Evolutionary conservation across 2,888 invertebrate species (phyloP).

Genomic region (Apantesis nais): DNA sequence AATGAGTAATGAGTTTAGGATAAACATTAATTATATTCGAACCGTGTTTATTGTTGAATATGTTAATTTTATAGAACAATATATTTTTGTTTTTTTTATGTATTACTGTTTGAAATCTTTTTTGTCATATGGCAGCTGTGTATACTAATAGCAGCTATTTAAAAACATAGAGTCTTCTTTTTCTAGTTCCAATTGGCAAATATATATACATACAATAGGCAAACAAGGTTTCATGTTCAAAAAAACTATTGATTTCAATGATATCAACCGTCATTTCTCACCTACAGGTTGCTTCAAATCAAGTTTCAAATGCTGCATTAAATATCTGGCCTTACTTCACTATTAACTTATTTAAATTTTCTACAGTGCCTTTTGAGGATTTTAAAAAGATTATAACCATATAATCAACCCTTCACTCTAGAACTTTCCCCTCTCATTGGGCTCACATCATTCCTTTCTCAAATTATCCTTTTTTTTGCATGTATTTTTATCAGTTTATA

Average conservation of each 20-base stretch:
- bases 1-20: conserved; percentile 1
- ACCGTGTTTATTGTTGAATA: background rate
- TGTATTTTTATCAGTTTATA: conserved; percentile 36
- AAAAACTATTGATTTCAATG: too few species aligned
- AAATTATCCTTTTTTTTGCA: too few species aligned
- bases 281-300: too few species aligned
- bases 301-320: too few species aligned
- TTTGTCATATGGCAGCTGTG: background rate
- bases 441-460: conserved; percentile 18
- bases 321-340: too few species aligned
- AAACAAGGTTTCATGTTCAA: too few species aligned
- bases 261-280: too few species aligned
- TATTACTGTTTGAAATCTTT: background rate
- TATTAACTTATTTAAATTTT: too few species aligned
- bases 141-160: background rate
- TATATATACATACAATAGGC: background rate
- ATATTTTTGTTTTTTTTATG: background rate
- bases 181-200: background rate
- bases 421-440: too few species aligned
- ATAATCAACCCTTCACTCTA: too few species aligned
- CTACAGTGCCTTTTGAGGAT: too few species aligned
- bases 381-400: too few species aligned
- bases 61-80: conserved; percentile 1
- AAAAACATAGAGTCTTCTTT: background rate
- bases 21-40: background rate